These are phyloP conservation scores for Octonoba sinensis DNA, from an alignment of 2,888 invertebrate genomes.

Conservation along the genomic window DNA sequence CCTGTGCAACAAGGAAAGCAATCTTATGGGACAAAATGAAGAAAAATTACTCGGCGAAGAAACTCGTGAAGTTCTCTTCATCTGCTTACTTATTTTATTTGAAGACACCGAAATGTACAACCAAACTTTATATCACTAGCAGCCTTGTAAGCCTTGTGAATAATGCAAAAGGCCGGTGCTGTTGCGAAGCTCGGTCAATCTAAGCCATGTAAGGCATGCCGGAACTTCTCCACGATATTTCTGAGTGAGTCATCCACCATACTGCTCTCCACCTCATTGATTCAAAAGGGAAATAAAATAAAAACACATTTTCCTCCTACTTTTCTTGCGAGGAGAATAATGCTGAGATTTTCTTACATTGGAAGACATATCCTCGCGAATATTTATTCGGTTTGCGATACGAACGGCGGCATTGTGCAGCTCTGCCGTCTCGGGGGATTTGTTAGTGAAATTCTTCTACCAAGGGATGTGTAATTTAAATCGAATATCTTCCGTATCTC, in stretches of 20 bases:
- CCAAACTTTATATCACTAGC: conserved; percentile 27
- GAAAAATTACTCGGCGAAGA: conserved; percentile 14
- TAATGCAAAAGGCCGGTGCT: conserved; percentile 46
- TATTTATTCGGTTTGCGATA: conserved; percentile 26
- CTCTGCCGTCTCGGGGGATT: conserved; percentile 14
- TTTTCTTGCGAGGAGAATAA: too few species aligned
- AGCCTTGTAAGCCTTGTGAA: conserved; percentile 25
- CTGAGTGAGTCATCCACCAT: conserved; percentile 37
- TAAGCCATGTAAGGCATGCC: conserved; percentile 13
- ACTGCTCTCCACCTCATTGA: conserved; percentile 37
- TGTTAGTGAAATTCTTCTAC: conserved; percentile 20
- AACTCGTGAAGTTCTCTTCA: neutral
- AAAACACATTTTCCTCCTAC: conserved; percentile 12
- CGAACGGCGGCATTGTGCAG: conserved; percentile 12
- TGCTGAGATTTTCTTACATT: conserved; percentile 1
- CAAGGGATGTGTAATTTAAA: neutral
- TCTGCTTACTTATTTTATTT: conserved; percentile 31
- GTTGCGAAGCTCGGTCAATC: conserved; percentile 39
- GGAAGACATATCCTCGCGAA: conserved; percentile 10
- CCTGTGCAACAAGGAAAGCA: neutral
- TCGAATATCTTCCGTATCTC: neutral
- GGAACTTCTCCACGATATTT: conserved; percentile 7
- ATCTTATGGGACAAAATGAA: neutral
- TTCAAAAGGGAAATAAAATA: conserved; percentile 28
- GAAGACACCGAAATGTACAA: conserved; percentile 2